Conservation (phyloP, 2,113 vertebrate genomes). For the Scolopax mira region DNA sequence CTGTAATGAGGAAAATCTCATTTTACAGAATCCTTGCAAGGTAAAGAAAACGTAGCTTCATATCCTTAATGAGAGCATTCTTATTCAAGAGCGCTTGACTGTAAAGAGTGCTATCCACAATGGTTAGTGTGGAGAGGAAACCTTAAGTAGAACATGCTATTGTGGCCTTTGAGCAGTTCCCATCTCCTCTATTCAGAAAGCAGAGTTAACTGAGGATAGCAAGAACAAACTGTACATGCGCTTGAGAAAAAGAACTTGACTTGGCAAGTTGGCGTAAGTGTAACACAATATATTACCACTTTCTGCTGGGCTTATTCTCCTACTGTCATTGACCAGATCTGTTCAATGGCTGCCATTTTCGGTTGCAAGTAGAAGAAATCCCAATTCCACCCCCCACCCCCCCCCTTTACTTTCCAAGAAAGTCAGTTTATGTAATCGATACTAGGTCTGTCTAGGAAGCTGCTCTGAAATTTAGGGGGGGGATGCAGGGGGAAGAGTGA, state of each 20-base stretch:
- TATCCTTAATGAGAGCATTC: constrained; percentile 46
- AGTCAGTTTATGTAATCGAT: constrained; percentile 65
- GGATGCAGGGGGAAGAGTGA: neutral
- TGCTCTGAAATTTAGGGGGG: neutral
- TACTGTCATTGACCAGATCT: constrained; percentile 69
- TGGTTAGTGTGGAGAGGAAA: constrained; percentile 63
- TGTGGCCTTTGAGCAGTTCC: constrained; percentile 69
- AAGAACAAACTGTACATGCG: constrained; percentile 66
- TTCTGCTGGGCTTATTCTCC: constrained; percentile 69
- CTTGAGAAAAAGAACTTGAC: constrained; percentile 70
- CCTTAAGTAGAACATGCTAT: constrained; percentile 69
- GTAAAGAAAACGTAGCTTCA: constrained; percentile 51
- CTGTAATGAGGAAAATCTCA: constrained; percentile 54
- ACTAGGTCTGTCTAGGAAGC: constrained; percentile 66
- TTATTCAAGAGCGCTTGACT: constrained; percentile 66
- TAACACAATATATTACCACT: constrained; percentile 71
- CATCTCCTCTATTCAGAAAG: constrained; percentile 71
- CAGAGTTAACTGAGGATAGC: constrained; percentile 63
- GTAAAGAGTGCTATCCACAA: constrained; percentile 65
- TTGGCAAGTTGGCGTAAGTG: constrained; percentile 70
- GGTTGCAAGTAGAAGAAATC: constrained; percentile 49
- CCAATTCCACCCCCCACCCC: neutral
- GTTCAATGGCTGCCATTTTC: constrained; percentile 66
- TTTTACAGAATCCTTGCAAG: constrained; percentile 49
- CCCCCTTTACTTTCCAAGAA: constrained; percentile 71